A percentile compares a stretch with the other conserved stretches of the same genome.
These are phyloP conservation scores for Picathartes gymnocephalus DNA, from an alignment of 2,113 vertebrate genomes.

Conservation along the genomic window DNA sequence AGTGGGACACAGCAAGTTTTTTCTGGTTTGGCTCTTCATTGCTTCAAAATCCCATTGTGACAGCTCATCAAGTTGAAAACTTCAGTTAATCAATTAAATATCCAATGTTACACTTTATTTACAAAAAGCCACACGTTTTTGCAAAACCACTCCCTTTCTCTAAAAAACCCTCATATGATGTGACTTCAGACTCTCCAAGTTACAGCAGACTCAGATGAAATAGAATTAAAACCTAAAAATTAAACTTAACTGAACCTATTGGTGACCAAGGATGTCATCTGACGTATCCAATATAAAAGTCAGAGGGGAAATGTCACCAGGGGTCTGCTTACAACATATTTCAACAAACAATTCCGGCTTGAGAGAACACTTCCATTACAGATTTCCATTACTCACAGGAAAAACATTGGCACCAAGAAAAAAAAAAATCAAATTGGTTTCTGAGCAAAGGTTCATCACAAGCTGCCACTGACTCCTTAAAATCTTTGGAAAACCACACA, in stretches of 20 bases:
- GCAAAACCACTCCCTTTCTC: neutral
- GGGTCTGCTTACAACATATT: neutral
- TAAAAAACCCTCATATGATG: neutral
- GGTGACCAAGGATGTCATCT: neutral
- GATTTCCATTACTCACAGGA: neutral
- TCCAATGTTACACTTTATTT: too few relatives aligned
- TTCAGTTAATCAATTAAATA: neutral
- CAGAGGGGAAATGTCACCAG: neutral
- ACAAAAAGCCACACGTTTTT: fast-evolving
- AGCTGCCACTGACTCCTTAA: neutral
- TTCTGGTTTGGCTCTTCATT: neutral
- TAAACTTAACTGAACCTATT: neutral
- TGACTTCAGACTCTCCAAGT: neutral
- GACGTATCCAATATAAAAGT: neutral
- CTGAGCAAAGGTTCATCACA: neutral
- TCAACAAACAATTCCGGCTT: neutral
- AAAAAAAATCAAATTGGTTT: neutral
- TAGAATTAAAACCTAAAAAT: neutral
- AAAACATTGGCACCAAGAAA: neutral
- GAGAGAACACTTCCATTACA: neutral
- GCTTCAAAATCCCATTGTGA: neutral
- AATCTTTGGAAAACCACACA: neutral
- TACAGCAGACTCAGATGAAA: neutral
- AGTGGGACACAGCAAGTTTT: neutral
- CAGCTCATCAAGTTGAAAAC: neutral